Evolutionary conservation across 2,797 vertebrate species (phyloP), one percentile per base, ranked within the genome.

Genomic region (Margarornis squamiger): DNA sequence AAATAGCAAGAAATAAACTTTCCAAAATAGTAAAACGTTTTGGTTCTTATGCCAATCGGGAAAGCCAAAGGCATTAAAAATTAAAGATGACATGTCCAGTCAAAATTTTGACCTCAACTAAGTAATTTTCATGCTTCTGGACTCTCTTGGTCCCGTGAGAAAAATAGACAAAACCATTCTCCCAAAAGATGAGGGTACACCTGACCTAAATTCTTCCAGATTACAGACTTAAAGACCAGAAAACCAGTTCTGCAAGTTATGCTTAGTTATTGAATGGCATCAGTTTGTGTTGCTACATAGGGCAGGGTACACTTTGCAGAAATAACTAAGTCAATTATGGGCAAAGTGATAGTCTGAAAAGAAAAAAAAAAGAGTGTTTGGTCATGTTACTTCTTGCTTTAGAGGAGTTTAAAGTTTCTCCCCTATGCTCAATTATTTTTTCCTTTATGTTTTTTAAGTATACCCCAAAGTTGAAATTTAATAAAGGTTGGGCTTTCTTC

Each of bases 61-160:
- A 91, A 85, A 96, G 20, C 41, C 78, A 93, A 92, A 19, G 30
- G 46, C 34, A 62, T 72, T 80, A 73, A 89, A 89, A 95, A 75
- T 61, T 80, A 78, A 83, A 88, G 41, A 79, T 67, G 63, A 93
- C 34, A 68, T 61, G n/a, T 85, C n/a, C 85, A 71, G 20, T 68
- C 45, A 57, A 73, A 67, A 72, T 55, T 81, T 95, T 8, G 3
- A 65, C 45, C 41, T 19, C 22, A 58, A 61, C 11, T 88, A 79
- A 36, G 27, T 72, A 38, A 59, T 83, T 93, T 93, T 78, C 38
- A 45, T 72, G 66, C 82, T 82, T 76, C 73, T 77, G 38, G 72
- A 51, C 17, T 71, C 32, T 76, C 23, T 61, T 49, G 6, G 11
- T 65, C 18, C 54, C 49, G n/a, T 48, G 54, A 94, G n/a, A 13